Base-by-base conservation (phyloP, 1,140 invertebrate genomes). In the Aphis craccivora region DNA sequence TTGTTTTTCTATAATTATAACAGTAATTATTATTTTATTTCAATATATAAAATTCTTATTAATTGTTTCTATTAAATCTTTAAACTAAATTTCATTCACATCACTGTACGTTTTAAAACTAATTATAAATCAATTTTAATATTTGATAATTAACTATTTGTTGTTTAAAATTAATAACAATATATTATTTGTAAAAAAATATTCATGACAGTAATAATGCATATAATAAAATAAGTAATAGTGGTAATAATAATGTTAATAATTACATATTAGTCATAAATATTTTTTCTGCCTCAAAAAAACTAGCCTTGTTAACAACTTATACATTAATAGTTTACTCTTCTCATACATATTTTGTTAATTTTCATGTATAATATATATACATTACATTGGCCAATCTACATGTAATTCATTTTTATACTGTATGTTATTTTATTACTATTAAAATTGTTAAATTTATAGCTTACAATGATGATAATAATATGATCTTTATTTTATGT, bases 351-450 rank as follows among this genome's bases (percentile, higher is more conserved):
- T 40, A 55, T 60, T 89, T 37, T 83, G 11, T 11, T 43, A 51
- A 51, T 53, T 53, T 53, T 37, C 23, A 51, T 51, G 2, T 37
- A n/a, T 40, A 40, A 40, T 48, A 22, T 51, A 51, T 53, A 30
- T 86, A 55, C 7, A 40, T 40, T 90, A 90, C 35, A 43, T 43
- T 60, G 53, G 25, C 11, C 53, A 60, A 40, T 60, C 43, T 60
- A 90, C 7, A 4, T 60, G 25, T 40, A 43, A 40, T 60, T 25
- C 23, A 90, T 43, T 90, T 90, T 60, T 40, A 90, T 90, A 37
- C 9, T 25, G 23, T 89, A 90, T 43, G 35, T 90, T 89, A 89
- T 25, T 89, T 88, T 88, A 48, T 51, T n/a, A 35, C 48, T 67
- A 30, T 67, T n/a, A n/a, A 67, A 48, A 88, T 88, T 88, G 20